Conservation (phyloP, 2,113 vertebrate genomes). For the Pundamilia nyererei region DNA sequence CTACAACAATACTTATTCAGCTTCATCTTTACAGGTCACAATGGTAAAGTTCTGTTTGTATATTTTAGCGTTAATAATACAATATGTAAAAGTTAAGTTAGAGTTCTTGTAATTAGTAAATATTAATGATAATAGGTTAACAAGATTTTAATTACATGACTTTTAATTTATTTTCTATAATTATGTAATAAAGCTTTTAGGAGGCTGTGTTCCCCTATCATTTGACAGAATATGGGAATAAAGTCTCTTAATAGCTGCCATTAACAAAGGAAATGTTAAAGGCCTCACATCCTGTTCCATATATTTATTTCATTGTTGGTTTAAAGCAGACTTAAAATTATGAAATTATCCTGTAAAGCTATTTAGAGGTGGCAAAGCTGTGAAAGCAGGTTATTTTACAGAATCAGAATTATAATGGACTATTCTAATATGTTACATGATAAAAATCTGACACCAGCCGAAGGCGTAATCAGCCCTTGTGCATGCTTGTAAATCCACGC, state of each 20-base stretch:
- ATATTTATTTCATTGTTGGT: neutral
- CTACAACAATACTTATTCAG: neutral
- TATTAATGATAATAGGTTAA: neutral
- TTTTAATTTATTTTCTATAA: neutral
- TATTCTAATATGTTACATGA: neutral
- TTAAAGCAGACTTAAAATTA: neutral
- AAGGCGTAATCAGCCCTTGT: neutral
- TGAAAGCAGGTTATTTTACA: neutral
- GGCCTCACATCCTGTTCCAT: neutral
- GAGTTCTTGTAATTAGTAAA: neutral
- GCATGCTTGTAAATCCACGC: neutral
- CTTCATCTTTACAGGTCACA: neutral
- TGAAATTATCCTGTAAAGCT: neutral
- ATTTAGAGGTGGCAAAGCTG: neutral
- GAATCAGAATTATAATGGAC: neutral
- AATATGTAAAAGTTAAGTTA: neutral
- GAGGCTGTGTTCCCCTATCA: neutral
- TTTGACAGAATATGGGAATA: neutral
- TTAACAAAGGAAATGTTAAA: neutral
- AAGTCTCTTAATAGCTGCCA: neutral
- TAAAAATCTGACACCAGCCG: neutral
- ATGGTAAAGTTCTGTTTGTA: neutral
- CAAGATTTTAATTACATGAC: neutral
- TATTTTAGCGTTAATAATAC: neutral
- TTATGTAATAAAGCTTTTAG: neutral